Evolutionary conservation across 2,888 invertebrate species (phyloP), one percentile per base, ranked within the genome.

Genomic region (Leptopilina syphax): DNA sequence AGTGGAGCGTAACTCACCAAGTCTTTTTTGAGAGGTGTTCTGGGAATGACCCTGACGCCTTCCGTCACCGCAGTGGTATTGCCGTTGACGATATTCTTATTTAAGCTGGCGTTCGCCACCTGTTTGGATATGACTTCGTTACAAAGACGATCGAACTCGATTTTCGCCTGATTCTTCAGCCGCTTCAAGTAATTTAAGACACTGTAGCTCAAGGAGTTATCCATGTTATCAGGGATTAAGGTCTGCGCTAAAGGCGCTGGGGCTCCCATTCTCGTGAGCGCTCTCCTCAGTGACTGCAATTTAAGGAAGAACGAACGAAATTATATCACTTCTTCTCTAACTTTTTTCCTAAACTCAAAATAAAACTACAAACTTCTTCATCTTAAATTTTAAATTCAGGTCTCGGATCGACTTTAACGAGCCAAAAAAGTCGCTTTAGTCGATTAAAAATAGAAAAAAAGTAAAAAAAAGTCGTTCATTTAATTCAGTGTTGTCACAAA

Each of bases 101-200:
- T 89, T 78, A 90, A 88, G 76, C 86, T 88, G n/a, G 88, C 87
- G 76, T 87, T 89, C 12, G 89, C 88, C 3, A 90, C 91, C 87
- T 94, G 94, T 83, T 95, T 95, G 85, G 95, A 95, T 85, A 95
- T 94, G 82, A 96, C 96, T 88, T 96, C 96, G 82, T 95, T 95
- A 87, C 97, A 97, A 65, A 97, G 93, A 89, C 96, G 95, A 91
- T 98, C 98, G 89, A 97, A 97, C 91, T 98, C 98, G 78, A 95
- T 94, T 92, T 97, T 97, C 27, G 98, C 98, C 91, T 97, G 96
- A 92, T 97, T 98, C 93, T 99, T 99, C 87, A 99, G 94, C 92
- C 98, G 96, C 92, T 98, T 99, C 90, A 99, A 93, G 92, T 99
- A 98, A 92, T 98, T 98, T 82, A 98, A 94, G 67, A 99, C 98